Evolutionary conservation across 2,888 invertebrate genomes (phyloP).

Genomic region (Mythimna vitellina): DNA sequence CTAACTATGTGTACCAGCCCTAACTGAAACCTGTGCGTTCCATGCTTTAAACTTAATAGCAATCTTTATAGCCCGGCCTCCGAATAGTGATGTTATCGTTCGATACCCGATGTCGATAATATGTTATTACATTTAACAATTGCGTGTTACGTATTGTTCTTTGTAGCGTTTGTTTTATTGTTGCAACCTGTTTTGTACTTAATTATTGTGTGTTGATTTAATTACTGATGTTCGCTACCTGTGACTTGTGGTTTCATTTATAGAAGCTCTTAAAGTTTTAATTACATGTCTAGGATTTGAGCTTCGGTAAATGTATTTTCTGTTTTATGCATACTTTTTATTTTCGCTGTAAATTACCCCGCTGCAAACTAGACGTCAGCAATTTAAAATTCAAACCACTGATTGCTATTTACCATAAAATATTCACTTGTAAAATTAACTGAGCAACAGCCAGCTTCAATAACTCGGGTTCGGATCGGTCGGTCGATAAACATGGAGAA

Average conservation of each 20-base stretch:
- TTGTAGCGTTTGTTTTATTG: slow-evolving; percentile 56
- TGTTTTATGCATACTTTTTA: slow-evolving; percentile 23
- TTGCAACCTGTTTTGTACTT: slow-evolving; percentile 45
- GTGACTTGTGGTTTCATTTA: slow-evolving; percentile 31
- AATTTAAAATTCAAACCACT: slow-evolving; percentile 55
- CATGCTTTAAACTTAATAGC: slow-evolving; percentile 88
- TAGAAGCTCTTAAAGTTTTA: slow-evolving; percentile 19
- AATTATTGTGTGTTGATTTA: slow-evolving; percentile 53
- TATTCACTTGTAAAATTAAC: slow-evolving; percentile 63
- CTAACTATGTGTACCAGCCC: slow-evolving; percentile 57
- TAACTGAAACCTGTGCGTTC: slow-evolving; percentile 70
- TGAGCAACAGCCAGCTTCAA: slow-evolving; percentile 57
- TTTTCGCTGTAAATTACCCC: slow-evolving; percentile 42
- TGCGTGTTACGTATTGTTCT: slow-evolving; percentile 71
- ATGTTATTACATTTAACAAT: slow-evolving; percentile 75
- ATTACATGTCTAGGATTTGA: slow-evolving; percentile 22
- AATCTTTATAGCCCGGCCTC: slow-evolving; percentile 86
- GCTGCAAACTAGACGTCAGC: slow-evolving; percentile 38
- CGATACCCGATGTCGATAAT: slow-evolving; percentile 82
- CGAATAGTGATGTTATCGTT: slow-evolving; percentile 83
- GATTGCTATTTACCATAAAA: slow-evolving; percentile 64
- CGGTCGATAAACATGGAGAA: slow-evolving; percentile 74
- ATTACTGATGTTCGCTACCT: slow-evolving; percentile 39
- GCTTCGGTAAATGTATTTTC: not conserved
- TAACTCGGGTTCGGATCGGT: slow-evolving; percentile 58